phyloP scores from a whole-genome alignment of 2,113 vertebrate species.

The Synodontis membranacea region DNA sequence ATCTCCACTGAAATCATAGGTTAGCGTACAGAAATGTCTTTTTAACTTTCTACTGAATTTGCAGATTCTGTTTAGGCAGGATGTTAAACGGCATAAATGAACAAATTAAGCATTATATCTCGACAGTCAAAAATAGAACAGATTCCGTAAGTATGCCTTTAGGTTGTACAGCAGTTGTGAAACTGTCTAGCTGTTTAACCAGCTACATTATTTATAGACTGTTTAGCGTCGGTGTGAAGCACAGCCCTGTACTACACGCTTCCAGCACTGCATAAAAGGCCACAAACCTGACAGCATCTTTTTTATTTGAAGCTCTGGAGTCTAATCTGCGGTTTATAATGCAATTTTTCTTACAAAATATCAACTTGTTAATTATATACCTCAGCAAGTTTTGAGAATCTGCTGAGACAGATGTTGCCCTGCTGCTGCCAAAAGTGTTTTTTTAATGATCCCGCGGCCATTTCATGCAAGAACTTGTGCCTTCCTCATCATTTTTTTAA shows the following conservation, averaged over 20 bases:
- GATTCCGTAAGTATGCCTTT: background rate
- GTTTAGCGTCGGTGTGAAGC: background rate
- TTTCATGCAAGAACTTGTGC: background rate
- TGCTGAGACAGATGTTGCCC: conserved; percentile 15
- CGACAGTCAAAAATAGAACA: background rate
- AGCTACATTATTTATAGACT: background rate
- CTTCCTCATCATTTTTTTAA: conserved; percentile 16
- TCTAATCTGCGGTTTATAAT: background rate
- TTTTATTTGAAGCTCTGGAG: background rate
- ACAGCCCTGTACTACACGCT: too few relatives aligned
- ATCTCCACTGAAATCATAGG: background rate
- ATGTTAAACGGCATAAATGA: background rate
- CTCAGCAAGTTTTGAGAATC: conserved; percentile 8
- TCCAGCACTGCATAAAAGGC: background rate
- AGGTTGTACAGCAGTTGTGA: background rate
- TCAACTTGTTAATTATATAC: background rate
- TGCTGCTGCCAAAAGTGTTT: background rate
- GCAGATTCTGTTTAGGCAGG: background rate
- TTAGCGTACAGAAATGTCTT: background rate
- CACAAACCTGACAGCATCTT: background rate
- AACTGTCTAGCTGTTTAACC: background rate
- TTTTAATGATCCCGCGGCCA: background rate
- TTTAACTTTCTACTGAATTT: background rate
- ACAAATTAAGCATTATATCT: background rate
- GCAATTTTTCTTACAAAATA: background rate